Evolutionary conservation across 2,888 invertebrate genomes (phyloP), one percentile per base, ranked within the genome.

Genomic region (Zelleria hepariella): DNA sequence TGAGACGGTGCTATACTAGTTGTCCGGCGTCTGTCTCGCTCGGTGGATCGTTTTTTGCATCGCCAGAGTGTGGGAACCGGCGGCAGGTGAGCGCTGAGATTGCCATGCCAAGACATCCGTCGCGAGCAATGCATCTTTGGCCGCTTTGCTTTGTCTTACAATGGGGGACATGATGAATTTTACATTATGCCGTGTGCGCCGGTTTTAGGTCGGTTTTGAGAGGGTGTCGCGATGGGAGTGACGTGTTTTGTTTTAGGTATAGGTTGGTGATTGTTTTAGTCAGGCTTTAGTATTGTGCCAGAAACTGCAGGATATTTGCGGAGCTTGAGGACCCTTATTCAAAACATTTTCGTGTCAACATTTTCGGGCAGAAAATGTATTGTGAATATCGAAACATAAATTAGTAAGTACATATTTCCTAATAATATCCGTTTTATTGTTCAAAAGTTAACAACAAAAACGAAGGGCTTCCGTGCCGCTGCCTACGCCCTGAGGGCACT

Each of bases 61-160:
- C 86, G 86, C 83, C 80, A 82, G 87, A 88, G 88, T 88, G 88
- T 88, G 88, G 88, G 88, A 88, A 88, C 87, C 78, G 76, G 77
- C 81, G 84, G 88, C 88, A 88, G 88, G 88, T 88, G 88, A 86
- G 85, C 80, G 85, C 86, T 72, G 87, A 86, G 88, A 88, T 87
- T 87, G 87, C 85, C 84, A 79, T 80, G 85, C 84, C 32, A 42
- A 42, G 87, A 87, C 88, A 88, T 88, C 88, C 87, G 87, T 85
- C 76, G 84, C 78, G 73, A 79, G 86, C 87, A 85, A 86, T 85
- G 84, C 87, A 86, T 85, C 87, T 83, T 76, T 72, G 75, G 72
- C n/a, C n/a, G n/a, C 68, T 68, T 72, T 69, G 78, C 80, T 81
- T 81, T 82, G 81, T 82, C 78, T 83, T 75, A 82, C 79, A 81